A percentile compares a stretch with the other conserved stretches of the same genome.
Evolutionary conservation across 2,888 invertebrate species (phyloP).

Genomic region (Phragmatobia fuliginosa): DNA sequence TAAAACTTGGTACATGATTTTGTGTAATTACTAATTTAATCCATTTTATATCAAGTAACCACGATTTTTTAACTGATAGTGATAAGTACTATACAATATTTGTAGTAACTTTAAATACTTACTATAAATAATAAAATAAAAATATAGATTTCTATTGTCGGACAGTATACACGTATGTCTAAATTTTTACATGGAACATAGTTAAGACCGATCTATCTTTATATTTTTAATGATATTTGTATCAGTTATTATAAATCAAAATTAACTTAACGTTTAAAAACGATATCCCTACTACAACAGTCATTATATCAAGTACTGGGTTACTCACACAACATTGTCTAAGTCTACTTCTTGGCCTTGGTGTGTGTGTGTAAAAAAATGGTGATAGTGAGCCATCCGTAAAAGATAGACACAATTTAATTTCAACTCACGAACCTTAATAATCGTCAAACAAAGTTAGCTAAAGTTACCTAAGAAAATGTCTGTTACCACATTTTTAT

Average conservation of each 20-base stretch:
- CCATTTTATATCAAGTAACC: neutral
- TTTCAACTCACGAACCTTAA: neutral
- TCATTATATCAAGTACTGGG: too few relatives aligned
- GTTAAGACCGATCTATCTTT: too few relatives aligned
- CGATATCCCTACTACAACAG: neutral
- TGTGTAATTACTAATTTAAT: constrained; percentile 15
- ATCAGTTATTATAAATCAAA: neutral
- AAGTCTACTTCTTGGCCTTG: too few relatives aligned
- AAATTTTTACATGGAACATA: too few relatives aligned
- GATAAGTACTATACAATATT: neutral
- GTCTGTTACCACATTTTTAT: constrained; percentile 38
- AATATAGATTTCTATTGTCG: neutral
- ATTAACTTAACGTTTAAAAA: neutral
- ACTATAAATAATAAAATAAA: neutral
- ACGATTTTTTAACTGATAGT: neutral
- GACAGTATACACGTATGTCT: neutral
- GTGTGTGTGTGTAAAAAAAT: too few relatives aligned
- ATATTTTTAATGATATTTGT: neutral
- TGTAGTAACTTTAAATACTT: neutral
- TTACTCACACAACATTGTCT: too few relatives aligned
- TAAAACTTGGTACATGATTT: constrained; percentile 53
- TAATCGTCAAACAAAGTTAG: neutral
- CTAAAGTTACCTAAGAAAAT: constrained; percentile 13
- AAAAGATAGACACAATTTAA: too few relatives aligned
- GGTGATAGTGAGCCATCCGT: too few relatives aligned